phyloP scores from a whole-genome alignment of 2,888 invertebrate species.

The Gasteruption jaculator region DNA sequence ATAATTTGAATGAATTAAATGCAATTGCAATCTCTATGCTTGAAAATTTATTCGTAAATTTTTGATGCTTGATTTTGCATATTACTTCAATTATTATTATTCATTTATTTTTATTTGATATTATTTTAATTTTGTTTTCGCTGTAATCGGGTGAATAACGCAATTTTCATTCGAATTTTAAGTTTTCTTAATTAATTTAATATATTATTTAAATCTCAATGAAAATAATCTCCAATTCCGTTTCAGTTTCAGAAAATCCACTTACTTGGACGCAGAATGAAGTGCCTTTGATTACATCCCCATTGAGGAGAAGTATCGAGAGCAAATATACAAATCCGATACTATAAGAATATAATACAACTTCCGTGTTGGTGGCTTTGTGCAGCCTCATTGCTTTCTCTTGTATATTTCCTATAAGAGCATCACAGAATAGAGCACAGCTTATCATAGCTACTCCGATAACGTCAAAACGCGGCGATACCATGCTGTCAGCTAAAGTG shows the following conservation, averaged over 20 bases:
- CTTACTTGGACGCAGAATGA: constrained; percentile 73
- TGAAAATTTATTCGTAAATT: too few species aligned
- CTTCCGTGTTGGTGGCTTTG: constrained; percentile 82
- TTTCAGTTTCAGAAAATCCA: too few species aligned
- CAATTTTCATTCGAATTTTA: too few species aligned
- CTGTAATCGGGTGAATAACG: constrained; percentile 11
- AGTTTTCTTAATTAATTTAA: too few species aligned
- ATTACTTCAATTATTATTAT: too few species aligned
- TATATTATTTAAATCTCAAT: too few species aligned
- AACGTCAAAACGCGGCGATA: constrained; percentile 70
- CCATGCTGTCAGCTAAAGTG: constrained; percentile 75
- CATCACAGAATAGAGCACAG: constrained; percentile 87
- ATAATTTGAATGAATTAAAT: too few species aligned
- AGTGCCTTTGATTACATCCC: constrained; percentile 71
- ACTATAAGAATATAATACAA: constrained; percentile 88
- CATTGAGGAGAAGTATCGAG: constrained; percentile 66
- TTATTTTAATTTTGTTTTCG: too few species aligned
- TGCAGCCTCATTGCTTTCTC: constrained; percentile 89
- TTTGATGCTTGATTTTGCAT: too few species aligned
- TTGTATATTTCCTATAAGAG: constrained; percentile 94
- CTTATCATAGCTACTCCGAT: constrained; percentile 73
- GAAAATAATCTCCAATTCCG: too few species aligned
- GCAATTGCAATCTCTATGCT: too few species aligned
- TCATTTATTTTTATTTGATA: too few species aligned
- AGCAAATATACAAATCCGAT: constrained; percentile 82